Evolutionary conservation across 2,888 invertebrate genomes (phyloP).

Genomic region (Melanophora roralis): DNA sequence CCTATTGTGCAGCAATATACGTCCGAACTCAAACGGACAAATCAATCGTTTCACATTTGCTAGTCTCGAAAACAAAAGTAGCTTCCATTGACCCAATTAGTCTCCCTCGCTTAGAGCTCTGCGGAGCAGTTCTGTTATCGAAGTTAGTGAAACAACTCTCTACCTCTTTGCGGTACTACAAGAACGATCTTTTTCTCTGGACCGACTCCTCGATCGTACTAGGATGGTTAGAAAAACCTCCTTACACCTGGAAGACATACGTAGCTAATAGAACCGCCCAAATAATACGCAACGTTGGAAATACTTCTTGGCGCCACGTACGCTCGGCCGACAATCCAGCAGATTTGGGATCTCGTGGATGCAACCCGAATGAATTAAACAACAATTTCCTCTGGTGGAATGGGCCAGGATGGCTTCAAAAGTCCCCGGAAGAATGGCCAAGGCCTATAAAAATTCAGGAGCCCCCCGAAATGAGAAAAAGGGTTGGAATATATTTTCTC

Average conservation of each 20-base stretch:
- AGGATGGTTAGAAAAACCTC: constrained; percentile 23
- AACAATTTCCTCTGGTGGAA: constrained; percentile 44
- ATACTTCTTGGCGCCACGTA: constrained; percentile 47
- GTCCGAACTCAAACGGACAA: neutral
- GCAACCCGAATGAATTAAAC: constrained; percentile 21
- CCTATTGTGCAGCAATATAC: constrained; percentile 36
- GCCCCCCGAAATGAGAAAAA: neutral
- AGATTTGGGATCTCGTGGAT: too few species aligned
- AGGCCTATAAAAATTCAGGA: neutral
- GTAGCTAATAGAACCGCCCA: constrained; percentile 44
- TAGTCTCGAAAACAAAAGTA: constrained; percentile 53
- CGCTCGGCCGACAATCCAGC: too few species aligned
- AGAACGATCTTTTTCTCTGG: neutral
- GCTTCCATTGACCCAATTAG: constrained; percentile 51
- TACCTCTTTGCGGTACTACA: neutral
- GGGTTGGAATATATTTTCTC: neutral
- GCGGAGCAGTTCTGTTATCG: constrained; percentile 51
- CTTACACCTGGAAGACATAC: constrained; percentile 34
- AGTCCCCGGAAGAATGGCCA: constrained; percentile 23
- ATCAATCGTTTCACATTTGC: neutral
- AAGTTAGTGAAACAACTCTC: constrained; percentile 21
- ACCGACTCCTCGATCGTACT: constrained; percentile 17
- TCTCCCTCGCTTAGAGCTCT: constrained; percentile 52
- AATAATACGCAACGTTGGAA: constrained; percentile 30
- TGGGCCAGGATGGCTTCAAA: constrained; percentile 38